Evolutionary conservation across 2,113 vertebrate species (phyloP), one percentile per base, ranked within the genome.

Genomic region (Leptobrachium leishanense): DNA sequence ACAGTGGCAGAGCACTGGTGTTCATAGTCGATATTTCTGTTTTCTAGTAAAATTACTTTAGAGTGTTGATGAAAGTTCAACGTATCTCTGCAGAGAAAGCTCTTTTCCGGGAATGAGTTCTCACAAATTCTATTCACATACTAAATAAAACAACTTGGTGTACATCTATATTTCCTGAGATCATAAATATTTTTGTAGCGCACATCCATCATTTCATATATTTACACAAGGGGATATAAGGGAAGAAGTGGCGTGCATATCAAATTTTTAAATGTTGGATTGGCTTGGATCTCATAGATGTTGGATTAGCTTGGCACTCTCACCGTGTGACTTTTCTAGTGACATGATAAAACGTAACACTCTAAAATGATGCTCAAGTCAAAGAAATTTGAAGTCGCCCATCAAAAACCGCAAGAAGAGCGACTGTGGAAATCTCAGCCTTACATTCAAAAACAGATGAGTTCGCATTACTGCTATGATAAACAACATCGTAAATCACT

Each of bases 21-120:
- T 40, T 39, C 70, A 66, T 39, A 79, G 77, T 79, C 69, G 69
- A 79, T 79, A 79, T 79, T 79, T 79, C 77, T 79, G 69, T 73
- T 79, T 72, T 44, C 69, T 43, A 72, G 62, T 59, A 79, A 66
- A 72, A 79, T 79, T 55, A 79, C 77, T 72, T 79, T 15, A 44
- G 70, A 73, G 67, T 67, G 46, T 65, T 73, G 62, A 79, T 73
- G 77, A 72, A 79, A 79, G 76, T 70, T 70, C 41, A 70, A 66
- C 76, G 40, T 57, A 8, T 54, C 69, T 43, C 62, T 65, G 76
- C 76, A 71, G 76, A 53, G 68, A 68, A 79, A 79, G 43, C 76
- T 79, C 69, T 72, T 79, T 75, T 54, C 39, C 15, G 12, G n/a
- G 66, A 65, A 72, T 72, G 64, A 72, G 43, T 65, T 79, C 65